These are phyloP conservation scores for Antechinus stuartii DNA, from an alignment of 2,113 vertebrate genomes.

Conservation along the genomic window DNA sequence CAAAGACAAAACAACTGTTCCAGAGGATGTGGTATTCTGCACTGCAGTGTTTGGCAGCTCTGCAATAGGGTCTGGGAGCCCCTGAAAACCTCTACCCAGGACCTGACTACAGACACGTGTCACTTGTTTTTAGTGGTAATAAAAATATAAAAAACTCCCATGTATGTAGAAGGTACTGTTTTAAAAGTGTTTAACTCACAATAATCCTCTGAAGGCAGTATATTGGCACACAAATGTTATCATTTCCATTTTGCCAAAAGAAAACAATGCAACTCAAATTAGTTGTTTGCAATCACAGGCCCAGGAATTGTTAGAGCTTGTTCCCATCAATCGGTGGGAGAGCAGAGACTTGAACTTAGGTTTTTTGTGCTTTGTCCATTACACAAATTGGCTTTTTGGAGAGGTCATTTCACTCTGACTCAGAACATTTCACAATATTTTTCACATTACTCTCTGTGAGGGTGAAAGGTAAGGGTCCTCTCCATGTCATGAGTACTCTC, in stretches of 20 bases:
- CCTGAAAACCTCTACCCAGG: not conserved
- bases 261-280: not conserved
- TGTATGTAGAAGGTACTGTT: not conserved
- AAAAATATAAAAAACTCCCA: not conserved
- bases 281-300: not conserved
- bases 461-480: not conserved
- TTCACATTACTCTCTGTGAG: not conserved
- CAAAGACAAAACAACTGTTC: not conserved
- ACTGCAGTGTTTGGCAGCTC: not conserved
- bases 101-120: not conserved
- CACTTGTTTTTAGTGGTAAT: not conserved
- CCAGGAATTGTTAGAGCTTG: not conserved
- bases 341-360: not conserved
- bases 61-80: not conserved
- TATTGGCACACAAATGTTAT: not conserved
- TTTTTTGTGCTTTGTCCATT: not conserved
- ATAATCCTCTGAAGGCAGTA: not conserved
- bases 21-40: slow-evolving; percentile 2
- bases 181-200: not conserved
- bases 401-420: not conserved
- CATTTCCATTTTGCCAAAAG: not conserved
- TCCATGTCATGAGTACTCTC: not conserved
- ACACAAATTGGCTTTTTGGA: not conserved
- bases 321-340: not conserved
- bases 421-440: not conserved